Percentiles rank a stretch among this genome's conserved stretches.
These are phyloP conservation scores for Trachelus tabidus DNA, from an alignment of 2,888 invertebrate species.

Conservation along the genomic window DNA sequence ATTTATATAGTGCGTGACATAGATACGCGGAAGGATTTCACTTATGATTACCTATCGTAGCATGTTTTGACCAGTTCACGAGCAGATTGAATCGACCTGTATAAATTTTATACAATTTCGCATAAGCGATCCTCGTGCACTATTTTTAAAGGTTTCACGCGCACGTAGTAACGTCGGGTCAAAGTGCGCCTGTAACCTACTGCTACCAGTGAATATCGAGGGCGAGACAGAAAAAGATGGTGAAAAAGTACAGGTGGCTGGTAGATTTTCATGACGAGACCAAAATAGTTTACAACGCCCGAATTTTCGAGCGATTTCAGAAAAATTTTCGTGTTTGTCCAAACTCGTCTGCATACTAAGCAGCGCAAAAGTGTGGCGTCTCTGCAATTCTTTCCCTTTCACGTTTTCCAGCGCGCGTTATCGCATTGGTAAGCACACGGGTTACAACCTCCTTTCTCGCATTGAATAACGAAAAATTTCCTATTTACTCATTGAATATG, in stretches of 20 bases:
- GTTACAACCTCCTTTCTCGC: not conserved
- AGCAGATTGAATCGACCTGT: not conserved
- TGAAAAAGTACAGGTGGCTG: not conserved
- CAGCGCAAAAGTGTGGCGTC: conserved; percentile 15
- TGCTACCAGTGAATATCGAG: not conserved
- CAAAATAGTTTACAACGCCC: conserved; percentile 38
- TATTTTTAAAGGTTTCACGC: not conserved
- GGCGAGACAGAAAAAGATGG: not conserved
- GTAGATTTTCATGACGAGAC: conserved; percentile 35
- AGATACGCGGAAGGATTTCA: not conserved
- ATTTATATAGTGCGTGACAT: not conserved
- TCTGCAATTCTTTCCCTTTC: not conserved
- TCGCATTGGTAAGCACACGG: not conserved
- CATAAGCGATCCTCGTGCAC: not conserved
- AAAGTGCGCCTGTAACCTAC: not conserved
- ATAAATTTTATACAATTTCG: not conserved
- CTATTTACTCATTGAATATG: not conserved
- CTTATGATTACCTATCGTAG: not conserved
- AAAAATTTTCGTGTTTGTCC: conserved; percentile 45
- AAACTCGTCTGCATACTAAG: conserved; percentile 45
- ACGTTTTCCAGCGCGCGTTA: not conserved
- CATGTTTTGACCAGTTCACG: not conserved
- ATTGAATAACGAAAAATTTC: not conserved
- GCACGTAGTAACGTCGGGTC: not conserved
- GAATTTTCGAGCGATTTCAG: conserved; percentile 33